phyloP scores from a whole-genome alignment of 2,113 vertebrate species.

The Anolis carolinensis region DNA sequence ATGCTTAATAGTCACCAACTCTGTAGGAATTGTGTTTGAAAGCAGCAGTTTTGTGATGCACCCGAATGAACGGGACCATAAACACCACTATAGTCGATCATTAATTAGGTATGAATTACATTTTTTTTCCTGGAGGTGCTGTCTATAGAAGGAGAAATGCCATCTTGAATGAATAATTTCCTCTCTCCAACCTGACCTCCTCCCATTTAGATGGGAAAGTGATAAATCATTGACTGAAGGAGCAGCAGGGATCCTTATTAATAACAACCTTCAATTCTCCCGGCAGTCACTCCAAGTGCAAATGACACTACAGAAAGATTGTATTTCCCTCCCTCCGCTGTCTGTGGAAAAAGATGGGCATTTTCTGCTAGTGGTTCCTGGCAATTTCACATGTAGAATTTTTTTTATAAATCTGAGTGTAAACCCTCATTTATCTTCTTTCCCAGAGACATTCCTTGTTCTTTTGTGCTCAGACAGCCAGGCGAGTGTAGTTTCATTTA shows the following conservation, averaged over 20 bases:
- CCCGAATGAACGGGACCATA: conserved; percentile 36
- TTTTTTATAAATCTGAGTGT: conserved; percentile 18
- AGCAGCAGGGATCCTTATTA: conserved; percentile 70
- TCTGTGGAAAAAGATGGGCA: conserved; percentile 8
- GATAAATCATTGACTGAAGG: conserved; percentile 71
- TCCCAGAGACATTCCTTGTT: background rate
- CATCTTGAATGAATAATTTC: conserved; percentile 61
- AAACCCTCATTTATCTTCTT: conserved; percentile 14
- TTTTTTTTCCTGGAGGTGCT: conserved; percentile 39
- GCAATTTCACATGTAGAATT: conserved; percentile 44
- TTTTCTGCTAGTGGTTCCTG: conserved; percentile 48
- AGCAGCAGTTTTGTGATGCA: conserved; percentile 50
- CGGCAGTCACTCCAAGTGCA: conserved; percentile 45
- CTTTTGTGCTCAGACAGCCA: background rate
- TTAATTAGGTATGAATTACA: conserved; percentile 66
- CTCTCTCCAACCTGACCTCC: conserved; percentile 58
- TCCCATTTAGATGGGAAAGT: conserved; percentile 59
- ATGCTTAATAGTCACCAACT: conserved; percentile 35
- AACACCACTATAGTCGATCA: conserved; percentile 38
- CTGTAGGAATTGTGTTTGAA: conserved; percentile 44
- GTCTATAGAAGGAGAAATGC: conserved; percentile 51
- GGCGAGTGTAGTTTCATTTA: background rate
- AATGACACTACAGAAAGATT: conserved; percentile 40
- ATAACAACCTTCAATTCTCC: conserved; percentile 60
- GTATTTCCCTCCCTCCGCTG: background rate